These are phyloP conservation scores for Ataeniobius toweri DNA, from an alignment of 2,797 vertebrate species.

Conservation along the genomic window DNA sequence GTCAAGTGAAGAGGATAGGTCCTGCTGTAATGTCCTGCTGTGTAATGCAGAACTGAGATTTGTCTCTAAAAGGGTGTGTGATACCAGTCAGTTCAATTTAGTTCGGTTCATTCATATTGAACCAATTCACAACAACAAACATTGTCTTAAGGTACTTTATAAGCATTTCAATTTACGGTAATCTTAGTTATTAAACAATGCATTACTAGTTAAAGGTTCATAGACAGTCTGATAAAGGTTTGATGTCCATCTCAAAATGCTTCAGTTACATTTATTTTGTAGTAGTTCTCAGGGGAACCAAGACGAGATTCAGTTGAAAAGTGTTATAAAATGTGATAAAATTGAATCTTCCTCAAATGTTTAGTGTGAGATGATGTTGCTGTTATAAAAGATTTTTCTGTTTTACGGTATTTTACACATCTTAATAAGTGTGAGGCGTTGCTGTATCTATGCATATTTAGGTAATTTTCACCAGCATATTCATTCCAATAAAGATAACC, in stretches of 20 bases:
- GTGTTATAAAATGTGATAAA: background rate
- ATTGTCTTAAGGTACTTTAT: no score
- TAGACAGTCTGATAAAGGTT: background rate
- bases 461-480: background rate
- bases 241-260: background rate
- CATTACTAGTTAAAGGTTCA: background rate
- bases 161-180: no score
- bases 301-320: background rate
- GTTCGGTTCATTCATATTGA: no score
- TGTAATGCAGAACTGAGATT: background rate
- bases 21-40: background rate
- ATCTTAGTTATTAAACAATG: no score
- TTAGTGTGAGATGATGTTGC: background rate
- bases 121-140: no score
- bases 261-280: background rate
- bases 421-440: background rate
- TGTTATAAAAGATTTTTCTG: background rate
- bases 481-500: slow-evolving; percentile 17
- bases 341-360: background rate
- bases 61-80: background rate
- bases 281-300: background rate
- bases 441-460: background rate
- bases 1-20: background rate
- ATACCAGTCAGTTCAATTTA: background rate
- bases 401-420: background rate